Percentiles rank a stretch among this genome's conserved stretches.
These are phyloP conservation scores for Labeo calbasu DNA, from an alignment of 2,797 vertebrate genomes.

Conservation along the genomic window DNA sequence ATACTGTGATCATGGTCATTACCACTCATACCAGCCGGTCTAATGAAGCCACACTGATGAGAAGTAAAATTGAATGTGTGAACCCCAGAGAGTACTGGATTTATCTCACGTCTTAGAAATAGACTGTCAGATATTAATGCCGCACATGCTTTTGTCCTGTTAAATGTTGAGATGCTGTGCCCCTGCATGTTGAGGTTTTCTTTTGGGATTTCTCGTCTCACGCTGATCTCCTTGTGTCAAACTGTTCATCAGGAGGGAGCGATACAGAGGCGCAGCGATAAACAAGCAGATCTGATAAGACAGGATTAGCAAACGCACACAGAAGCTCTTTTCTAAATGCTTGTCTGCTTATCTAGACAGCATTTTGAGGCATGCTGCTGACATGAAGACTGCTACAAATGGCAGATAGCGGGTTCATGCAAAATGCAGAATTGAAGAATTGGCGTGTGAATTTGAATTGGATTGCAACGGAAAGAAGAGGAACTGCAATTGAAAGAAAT, in stretches of 20 bases:
- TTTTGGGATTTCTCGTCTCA: slow-evolving; percentile 9
- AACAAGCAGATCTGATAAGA: slow-evolving; percentile 39
- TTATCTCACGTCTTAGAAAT: neutral
- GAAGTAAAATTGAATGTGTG: slow-evolving; percentile 4
- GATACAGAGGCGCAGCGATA: slow-evolving; percentile 21
- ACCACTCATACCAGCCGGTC: neutral
- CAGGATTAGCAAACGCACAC: slow-evolving; percentile 41
- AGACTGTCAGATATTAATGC: slow-evolving; percentile 4
- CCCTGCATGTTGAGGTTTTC: neutral
- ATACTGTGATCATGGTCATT: neutral
- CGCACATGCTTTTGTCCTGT: slow-evolving; percentile 15
- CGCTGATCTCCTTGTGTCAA: slow-evolving; percentile 15
- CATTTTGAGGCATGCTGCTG: neutral
- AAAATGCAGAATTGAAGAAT: neutral
- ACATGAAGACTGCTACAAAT: slow-evolving; percentile 1
- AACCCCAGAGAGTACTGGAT: neutral
- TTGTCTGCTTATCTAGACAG: slow-evolving; percentile 11
- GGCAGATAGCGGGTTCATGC: neutral
- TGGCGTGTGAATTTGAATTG: neutral
- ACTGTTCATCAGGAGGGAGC: slow-evolving; percentile 30
- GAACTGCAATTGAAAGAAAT: neutral
- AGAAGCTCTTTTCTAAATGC: neutral
- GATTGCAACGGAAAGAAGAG: neutral
- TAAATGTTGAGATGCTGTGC: neutral
- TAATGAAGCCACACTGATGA: neutral